Evolutionary conservation across 2,888 invertebrate species (phyloP), one percentile per base, ranked within the genome.

Genomic region (Tetanocera ferruginea): DNA sequence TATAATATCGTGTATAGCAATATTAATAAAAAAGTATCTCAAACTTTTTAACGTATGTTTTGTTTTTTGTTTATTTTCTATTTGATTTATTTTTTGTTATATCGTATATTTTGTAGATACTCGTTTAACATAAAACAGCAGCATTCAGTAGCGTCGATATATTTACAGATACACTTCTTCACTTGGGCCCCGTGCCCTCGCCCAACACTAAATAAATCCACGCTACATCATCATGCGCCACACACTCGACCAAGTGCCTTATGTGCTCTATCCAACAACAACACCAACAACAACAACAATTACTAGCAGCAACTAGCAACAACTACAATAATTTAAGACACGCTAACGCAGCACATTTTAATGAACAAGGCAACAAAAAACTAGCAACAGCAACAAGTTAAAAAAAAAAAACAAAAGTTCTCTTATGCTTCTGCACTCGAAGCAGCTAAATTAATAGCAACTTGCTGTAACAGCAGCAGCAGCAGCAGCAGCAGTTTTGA

Each of bases 391-490:
- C 71, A 52, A 71, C 71, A 55, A 71, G 11, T 28, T 5, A 52
- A 70, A 49, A 66, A 34, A 64, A n/a, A 66, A 66, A 66, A 3
- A 6, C 2, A 31, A 28, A 19, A 19, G 43, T 69, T 19, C 14
- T n/a, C 34, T 31, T 37, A 14, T 37, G 17, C n/a, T 62, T 64
- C n/a, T 51, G 31, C 34, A 66, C 66, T 52, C 66, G 34, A 17
- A 34, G 51, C 76, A 55, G 60, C 25, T 25, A 37, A 74, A 74
- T 28, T 23, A 43, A 73, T 57, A 62, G 55, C 60, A 73, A 55
- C 60, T 43, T 51, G 55, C 55, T 55, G 55, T 62, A 23, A 25
- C n/a, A 60, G 28, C 34, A 62, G 28, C 43, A 66, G 31, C 37
- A 37, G 31, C 31, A 70, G 51, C 49, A 52, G 52, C 67, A 49